Conservation (phyloP, 30 jellyfish, hydroid and myxozoan genomes). For the Clytia hemisphaerica region DNA sequence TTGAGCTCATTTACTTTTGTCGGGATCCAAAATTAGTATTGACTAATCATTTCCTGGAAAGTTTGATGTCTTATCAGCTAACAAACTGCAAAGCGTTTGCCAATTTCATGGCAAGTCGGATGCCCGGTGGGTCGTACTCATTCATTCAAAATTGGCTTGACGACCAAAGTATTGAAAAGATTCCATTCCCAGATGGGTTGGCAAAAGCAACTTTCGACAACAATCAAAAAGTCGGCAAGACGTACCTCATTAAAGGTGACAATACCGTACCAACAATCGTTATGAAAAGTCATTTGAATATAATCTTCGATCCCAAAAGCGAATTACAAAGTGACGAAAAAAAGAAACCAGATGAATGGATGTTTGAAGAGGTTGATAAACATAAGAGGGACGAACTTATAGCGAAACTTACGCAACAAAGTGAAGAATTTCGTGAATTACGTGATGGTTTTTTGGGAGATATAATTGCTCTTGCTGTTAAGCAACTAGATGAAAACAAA, state of each 20-base stretch:
- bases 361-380: not conserved
- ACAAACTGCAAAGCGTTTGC: constrained; percentile 6
- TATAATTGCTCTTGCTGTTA: not conserved
- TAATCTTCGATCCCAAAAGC: not conserved
- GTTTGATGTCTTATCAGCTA: not conserved
- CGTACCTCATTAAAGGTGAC: constrained; percentile 10
- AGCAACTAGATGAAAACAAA: not conserved
- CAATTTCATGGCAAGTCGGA: not conserved
- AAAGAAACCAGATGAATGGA: constrained; percentile 10
- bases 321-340: not conserved
- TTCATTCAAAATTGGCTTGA: constrained; percentile 7
- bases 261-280: constrained; percentile 35
- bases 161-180: not conserved
- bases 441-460: constrained; percentile 9
- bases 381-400: not conserved
- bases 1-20: constrained; percentile 8
- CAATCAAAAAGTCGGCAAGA: constrained; percentile 26
- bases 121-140: constrained; percentile 27
- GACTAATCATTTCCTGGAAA: constrained; percentile 8
- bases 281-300: constrained; percentile 6
- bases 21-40: not conserved
- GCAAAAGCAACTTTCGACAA: constrained; percentile 24
- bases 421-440: not conserved
- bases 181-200: constrained; percentile 13
- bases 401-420: too few species aligned